Base-by-base conservation (phyloP, 2,797 vertebrate genomes). In the Ctenochaetus hawaiiensis region DNA sequence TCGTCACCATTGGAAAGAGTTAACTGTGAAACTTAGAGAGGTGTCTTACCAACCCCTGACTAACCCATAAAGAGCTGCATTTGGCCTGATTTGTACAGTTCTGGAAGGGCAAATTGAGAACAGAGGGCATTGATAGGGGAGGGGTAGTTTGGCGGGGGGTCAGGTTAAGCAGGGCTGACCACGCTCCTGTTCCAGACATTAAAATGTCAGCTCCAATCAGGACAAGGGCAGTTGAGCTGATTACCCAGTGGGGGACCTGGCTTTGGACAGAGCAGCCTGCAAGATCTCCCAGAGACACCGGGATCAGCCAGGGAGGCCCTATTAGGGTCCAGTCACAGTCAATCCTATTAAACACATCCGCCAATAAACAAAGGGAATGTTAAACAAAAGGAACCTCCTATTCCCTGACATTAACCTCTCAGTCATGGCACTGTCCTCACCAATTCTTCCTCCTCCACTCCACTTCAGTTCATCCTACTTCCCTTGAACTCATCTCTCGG, bases 171-270 rank as follows among this genome's bases (percentile, higher is more conserved):
- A 75, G 91, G 85, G 90, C 92, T 96, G 95, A 96, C 95, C 95
- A 95, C 85, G 77, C 93, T 95, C 81, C 90, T 94, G 93, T 91
- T 93, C 85, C 87, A 94, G 95, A 96, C 95, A 96, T 96, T 96
- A 96, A 96, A 96, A 94, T 91, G 96, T 96, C 96, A 95, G 89
- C 83, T 95, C 89, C 93, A 96, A 96, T 96, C 94, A 96, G 89
- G 91, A 79, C 62, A 51, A 91, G 92, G 95, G 92, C 95, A 94
- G 93, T 87, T 95, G 94, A 96, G 92, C 86, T 91, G 95, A 93
- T 94, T 95, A 92, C 94, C 90, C 93, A 93, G 94, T 91, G 89
- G 94, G 94, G 91, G 89, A 91, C 89, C 85, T 85, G 85, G 92
- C 92, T 91, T 93, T 93, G 91, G 92, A 91, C 86, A 88, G 90